These are phyloP conservation scores for Colletes latitarsis DNA, from an alignment of 1,140 invertebrate genomes.

Conservation along the genomic window DNA sequence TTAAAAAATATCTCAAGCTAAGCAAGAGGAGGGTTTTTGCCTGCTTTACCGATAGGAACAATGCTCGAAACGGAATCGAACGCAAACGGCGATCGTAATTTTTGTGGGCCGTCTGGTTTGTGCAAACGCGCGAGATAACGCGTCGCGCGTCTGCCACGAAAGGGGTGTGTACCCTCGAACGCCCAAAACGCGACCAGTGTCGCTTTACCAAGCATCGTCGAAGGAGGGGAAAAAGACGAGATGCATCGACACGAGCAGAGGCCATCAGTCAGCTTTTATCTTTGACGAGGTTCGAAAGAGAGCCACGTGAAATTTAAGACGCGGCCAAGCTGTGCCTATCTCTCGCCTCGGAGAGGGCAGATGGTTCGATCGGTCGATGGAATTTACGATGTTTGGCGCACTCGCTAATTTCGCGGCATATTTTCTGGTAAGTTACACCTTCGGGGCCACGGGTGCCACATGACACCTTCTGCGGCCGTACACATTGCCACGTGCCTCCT, in stretches of 20 bases:
- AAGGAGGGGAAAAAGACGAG: conserved; percentile 5
- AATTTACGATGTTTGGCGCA: conserved; percentile 34
- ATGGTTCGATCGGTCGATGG: conserved; percentile 46
- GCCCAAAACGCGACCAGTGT: conserved; percentile 9
- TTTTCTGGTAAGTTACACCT: conserved; percentile 3
- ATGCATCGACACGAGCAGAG: neutral
- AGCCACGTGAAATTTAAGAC: conserved; percentile 54
- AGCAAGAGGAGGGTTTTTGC: too few species aligned
- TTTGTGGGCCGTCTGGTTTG: neutral
- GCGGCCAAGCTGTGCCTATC: conserved; percentile 43
- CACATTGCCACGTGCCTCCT: conserved; percentile 53
- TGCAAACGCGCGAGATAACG: neutral
- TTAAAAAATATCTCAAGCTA: too few species aligned
- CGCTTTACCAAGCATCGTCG: conserved; percentile 6
- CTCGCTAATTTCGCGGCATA: conserved; percentile 35
- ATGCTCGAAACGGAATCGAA: too few species aligned
- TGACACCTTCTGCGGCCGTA: conserved; percentile 26
- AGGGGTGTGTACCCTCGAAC: neutral
- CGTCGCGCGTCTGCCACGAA: neutral
- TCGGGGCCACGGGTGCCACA: conserved; percentile 42
- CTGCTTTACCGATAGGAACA: too few species aligned
- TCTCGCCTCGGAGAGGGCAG: conserved; percentile 27
- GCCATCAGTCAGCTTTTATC: conserved; percentile 39
- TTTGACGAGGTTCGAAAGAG: conserved; percentile 34
- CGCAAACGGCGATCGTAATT: neutral